Conservation (phyloP, 2,797 vertebrate genomes). For the Pangasius mekongensis region DNA sequence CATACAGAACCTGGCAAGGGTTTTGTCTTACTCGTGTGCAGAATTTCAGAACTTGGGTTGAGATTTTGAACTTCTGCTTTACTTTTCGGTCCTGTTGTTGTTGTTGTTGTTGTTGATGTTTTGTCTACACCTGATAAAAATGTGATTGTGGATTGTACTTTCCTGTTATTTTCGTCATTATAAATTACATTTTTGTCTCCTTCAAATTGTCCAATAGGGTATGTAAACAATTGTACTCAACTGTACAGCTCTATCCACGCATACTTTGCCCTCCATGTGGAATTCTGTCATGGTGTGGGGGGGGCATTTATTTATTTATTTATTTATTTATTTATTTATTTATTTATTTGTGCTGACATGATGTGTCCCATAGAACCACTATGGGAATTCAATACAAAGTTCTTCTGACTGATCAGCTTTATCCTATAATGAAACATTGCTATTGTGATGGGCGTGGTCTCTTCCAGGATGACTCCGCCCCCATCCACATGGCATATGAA, state of each 20-base stretch:
- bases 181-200: too few species aligned
- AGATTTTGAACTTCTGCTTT: not conserved
- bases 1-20: not conserved
- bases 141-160: not conserved
- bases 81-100: not conserved
- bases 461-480: slow-evolving; percentile 2
- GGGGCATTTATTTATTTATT: not conserved
- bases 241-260: not conserved
- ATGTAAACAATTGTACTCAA: too few species aligned
- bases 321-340: not conserved
- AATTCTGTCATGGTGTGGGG: not conserved
- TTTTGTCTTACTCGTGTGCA: not conserved
- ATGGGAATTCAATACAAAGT: not conserved
- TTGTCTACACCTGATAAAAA: not conserved
- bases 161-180: not conserved
- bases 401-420: not conserved
- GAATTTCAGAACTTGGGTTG: not conserved
- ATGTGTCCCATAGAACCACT: not conserved
- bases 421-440: not conserved
- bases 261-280: not conserved
- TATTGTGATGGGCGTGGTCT: not conserved
- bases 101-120: too few species aligned
- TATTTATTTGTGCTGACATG: not conserved
- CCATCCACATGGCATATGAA: not conserved
- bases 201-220: too few species aligned